Evolutionary conservation across 92 coral and sea anemone genomes (phyloP).

Genomic region (Epizoanthus rinbou): DNA sequence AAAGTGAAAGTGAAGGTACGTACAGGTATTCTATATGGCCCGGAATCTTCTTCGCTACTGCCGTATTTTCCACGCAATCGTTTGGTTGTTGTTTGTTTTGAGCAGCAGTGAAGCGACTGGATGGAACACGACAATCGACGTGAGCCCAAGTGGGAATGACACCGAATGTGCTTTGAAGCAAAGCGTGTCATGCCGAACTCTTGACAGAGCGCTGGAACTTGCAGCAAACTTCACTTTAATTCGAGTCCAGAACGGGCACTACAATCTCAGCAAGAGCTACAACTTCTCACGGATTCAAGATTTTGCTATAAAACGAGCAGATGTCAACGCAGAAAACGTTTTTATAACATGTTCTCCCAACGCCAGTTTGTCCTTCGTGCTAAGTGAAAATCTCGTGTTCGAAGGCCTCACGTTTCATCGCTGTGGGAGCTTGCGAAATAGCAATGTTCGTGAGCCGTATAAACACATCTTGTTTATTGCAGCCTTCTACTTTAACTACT

Average conservation of each 20-base stretch:
- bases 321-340: conserved; percentile 39
- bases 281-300: conserved; percentile 52
- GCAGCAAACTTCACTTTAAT: conserved; percentile 65
- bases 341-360: conserved; percentile 57
- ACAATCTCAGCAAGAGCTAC: conserved; percentile 60
- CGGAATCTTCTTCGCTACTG: neutral
- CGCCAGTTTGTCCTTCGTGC: conserved; percentile 73
- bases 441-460: conserved; percentile 48
- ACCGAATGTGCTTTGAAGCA: conserved; percentile 22
- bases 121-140: conserved; percentile 46
- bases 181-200: conserved; percentile 59
- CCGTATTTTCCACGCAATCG: neutral
- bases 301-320: conserved; percentile 68
- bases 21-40: neutral
- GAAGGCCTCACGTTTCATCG: conserved; percentile 57
- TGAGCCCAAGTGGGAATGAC: conserved; percentile 56
- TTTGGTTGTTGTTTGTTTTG: neutral
- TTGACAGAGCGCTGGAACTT: conserved; percentile 65
- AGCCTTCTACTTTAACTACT: conserved; percentile 80
- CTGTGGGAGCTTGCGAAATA: conserved; percentile 84
- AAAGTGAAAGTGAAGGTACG: no score
- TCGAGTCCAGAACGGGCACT: conserved; percentile 54
- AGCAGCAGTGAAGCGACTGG: neutral
- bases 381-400: conserved; percentile 67
- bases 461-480: conserved; percentile 57